Base-by-base conservation (phyloP, 2,797 vertebrate genomes). In the Rhinatrema bivittatum region DNA sequence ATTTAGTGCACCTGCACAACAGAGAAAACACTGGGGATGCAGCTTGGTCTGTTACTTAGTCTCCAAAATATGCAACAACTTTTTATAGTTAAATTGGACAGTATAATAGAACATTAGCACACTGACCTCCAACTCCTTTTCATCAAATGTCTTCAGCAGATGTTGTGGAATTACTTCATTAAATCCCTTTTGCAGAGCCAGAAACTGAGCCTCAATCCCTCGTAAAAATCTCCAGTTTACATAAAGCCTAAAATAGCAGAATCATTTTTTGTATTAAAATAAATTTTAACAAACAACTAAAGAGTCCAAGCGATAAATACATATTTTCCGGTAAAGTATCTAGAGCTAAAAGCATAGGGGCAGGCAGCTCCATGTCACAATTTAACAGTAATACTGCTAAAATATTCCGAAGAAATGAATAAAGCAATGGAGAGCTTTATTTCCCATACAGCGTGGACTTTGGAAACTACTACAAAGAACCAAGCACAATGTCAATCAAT, bases 121-220 rank as follows among this genome's bases (percentile, higher is more conserved):
- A 77, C 72, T 57, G 62, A 98, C 94, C 91, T 98, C 95, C 6
- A 98, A 70, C 70, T 98, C 95, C 56, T 98, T 98, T 75, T 98
- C 94, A 44, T 98, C 95, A 36, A 98, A 98, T 11, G 95, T 85
- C 74, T 98, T 98, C 56, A 98, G 80, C 65, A 98, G 87, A 73
- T 97, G 94, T 51, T 98, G 95, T 10, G 95, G 95, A 70, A 98
- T 98, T 70, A 98, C 93, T 81, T 98, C 95, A 38, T 98, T 95
- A 78, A 98, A 98, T 56, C 95, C 95, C 53, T 98, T 98, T 76
- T 98, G 95, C 45, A 98, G 86, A 5, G 95, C 94, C 70, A 98
- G 79, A 73, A 98, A 98, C 62, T 98, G 95, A 14, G 95, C 95
- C 71, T 98, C 95, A 4, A 98, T 98, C 46, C 95, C 94, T 54